Evolutionary conservation across 2,113 vertebrate genomes (phyloP).

Genomic region (Vicugna pacos): DNA sequence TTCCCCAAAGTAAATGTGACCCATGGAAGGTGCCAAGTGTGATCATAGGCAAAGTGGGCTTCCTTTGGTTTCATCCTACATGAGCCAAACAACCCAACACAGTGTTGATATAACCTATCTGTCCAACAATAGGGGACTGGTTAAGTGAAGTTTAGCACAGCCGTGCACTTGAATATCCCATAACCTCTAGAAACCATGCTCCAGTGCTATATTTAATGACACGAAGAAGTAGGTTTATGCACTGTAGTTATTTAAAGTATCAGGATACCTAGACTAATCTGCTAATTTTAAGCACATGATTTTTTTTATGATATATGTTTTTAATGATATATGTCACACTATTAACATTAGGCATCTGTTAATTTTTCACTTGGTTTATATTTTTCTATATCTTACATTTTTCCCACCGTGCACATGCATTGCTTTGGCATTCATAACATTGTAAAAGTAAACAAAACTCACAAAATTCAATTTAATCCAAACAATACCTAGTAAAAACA

Average conservation of each 20-base stretch:
- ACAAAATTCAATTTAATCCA: background rate
- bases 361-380: background rate
- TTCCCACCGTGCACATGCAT: background rate
- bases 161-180: background rate
- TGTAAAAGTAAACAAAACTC: background rate
- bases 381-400: background rate
- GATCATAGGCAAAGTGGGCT: background rate
- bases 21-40: background rate
- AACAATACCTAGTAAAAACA: background rate
- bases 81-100: background rate
- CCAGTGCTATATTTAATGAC: background rate
- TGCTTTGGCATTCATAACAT: background rate
- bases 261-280: background rate
- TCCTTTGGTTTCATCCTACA: background rate
- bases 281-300: background rate
- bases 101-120: background rate
- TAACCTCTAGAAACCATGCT: background rate
- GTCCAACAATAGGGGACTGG: background rate
- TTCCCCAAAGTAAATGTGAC: background rate
- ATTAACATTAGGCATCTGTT: background rate
- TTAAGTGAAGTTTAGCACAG: background rate
- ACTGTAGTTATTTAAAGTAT: background rate
- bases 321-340: background rate
- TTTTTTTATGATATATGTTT: background rate
- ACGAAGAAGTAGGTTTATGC: background rate